Conservation (phyloP, 2,113 vertebrate species). For the Atlantisia rogersi region DNA sequence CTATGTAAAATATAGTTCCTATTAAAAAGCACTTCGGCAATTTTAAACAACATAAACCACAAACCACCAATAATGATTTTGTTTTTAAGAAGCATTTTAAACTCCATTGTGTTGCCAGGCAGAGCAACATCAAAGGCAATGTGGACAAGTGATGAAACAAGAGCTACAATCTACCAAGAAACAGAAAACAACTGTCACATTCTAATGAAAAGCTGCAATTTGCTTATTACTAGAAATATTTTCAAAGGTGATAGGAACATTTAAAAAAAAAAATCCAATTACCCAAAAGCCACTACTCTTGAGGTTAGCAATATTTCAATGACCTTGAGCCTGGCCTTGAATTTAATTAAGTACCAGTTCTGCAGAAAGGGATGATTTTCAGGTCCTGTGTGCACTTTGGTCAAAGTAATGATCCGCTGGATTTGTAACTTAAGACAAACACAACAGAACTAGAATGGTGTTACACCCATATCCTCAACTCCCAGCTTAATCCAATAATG, state of each 20-base stretch:
- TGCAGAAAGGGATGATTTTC: not conserved
- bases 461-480: not conserved
- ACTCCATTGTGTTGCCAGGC: not conserved
- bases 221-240: not conserved
- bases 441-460: not conserved
- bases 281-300: not conserved
- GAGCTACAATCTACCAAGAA: not conserved
- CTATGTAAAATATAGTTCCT: not conserved
- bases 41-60: not conserved
- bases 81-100: not conserved
- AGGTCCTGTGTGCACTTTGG: not conserved
- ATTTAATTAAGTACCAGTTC: not conserved
- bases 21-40: not conserved
- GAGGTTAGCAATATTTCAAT: not conserved
- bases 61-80: not conserved
- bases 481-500: not conserved
- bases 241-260: not conserved
- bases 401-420: not conserved
- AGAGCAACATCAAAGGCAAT: not conserved
- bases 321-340: conserved; percentile 54
- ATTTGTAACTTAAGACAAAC: not conserved
- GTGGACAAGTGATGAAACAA: not conserved
- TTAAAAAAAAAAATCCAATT: rapidly evolving
- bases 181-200: rapidly evolving
- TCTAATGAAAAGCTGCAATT: not conserved